phyloP scores from a whole-genome alignment of 2,113 vertebrate species.

The Sprattus sprattus region DNA sequence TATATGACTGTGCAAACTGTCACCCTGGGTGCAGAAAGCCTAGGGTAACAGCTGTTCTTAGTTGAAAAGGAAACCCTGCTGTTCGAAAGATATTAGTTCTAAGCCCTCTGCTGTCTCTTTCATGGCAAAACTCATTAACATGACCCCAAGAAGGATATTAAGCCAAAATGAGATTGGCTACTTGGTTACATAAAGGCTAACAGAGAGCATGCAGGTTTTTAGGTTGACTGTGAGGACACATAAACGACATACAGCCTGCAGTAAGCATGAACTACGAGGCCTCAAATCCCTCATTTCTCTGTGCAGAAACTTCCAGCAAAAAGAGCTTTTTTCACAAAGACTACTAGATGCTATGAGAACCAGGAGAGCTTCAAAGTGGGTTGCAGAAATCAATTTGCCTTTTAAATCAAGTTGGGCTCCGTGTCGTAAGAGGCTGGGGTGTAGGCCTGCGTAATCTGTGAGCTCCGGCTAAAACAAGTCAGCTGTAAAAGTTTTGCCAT shows the following conservation, averaged over 20 bases:
- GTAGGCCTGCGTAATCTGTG: conserved; percentile 53
- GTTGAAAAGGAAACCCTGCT: not conserved
- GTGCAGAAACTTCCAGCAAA: not conserved
- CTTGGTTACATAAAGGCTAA: not conserved
- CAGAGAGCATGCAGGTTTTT: not conserved
- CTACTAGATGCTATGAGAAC: conserved; percentile 44
- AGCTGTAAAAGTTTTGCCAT: conserved; percentile 63
- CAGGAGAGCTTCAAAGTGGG: conserved; percentile 47
- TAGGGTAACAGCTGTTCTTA: not conserved
- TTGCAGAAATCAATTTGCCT: conserved; percentile 70
- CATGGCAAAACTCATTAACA: not conserved
- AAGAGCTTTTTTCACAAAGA: not conserved
- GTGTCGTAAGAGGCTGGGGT: conserved; percentile 38
- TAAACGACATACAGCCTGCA: not conserved
- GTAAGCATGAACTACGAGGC: not conserved
- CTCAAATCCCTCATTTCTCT: not conserved
- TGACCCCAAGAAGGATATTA: not conserved
- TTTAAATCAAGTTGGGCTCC: conserved; percentile 62
- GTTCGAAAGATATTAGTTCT: not conserved
- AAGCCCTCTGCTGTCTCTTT: not conserved
- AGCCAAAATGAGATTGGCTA: not conserved
- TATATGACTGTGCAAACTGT: not conserved
- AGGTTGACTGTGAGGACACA: not conserved
- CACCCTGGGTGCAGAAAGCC: not conserved
- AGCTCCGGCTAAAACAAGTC: conserved; percentile 62